phyloP scores from a whole-genome alignment of 2,113 vertebrate genomes.

The Sapajus apella region DNA sequence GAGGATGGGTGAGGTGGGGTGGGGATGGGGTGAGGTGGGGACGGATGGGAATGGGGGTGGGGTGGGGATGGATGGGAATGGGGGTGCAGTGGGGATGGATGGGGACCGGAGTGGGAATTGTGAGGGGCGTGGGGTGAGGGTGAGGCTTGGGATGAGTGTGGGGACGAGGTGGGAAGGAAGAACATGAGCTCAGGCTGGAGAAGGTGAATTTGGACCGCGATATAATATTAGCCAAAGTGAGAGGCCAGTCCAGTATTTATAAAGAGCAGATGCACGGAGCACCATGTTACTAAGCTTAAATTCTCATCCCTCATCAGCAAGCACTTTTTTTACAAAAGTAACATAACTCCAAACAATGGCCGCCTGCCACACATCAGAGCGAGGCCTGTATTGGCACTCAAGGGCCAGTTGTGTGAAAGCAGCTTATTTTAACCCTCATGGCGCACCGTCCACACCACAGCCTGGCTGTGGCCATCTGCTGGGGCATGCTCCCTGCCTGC shows the following conservation, averaged over 20 bases:
- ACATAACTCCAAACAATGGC: not conserved
- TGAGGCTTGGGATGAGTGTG: not conserved
- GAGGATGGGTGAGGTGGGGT: not conserved
- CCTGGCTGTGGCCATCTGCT: not conserved
- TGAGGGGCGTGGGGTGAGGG: too few species aligned
- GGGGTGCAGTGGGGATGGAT: too few species aligned
- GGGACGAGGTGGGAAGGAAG: not conserved
- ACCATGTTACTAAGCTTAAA: not conserved
- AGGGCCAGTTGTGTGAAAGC: not conserved
- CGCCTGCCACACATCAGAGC: not conserved
- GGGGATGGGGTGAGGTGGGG: not conserved
- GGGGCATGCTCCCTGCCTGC: not conserved
- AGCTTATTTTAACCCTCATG: not conserved
- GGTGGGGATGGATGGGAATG: not conserved
- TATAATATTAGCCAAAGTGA: fast-evolving
- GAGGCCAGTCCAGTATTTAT: not conserved
- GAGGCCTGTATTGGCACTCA: not conserved
- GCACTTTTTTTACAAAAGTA: not conserved
- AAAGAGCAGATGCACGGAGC: not conserved
- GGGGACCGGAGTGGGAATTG: not conserved
- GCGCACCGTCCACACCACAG: not conserved
- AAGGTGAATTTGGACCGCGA: not conserved
- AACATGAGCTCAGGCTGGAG: not conserved
- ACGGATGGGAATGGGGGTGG: fast-evolving
- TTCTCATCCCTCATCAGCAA: not conserved